Base-by-base conservation (phyloP, 2,113 vertebrate species). In the Sebastes schlegelii region DNA sequence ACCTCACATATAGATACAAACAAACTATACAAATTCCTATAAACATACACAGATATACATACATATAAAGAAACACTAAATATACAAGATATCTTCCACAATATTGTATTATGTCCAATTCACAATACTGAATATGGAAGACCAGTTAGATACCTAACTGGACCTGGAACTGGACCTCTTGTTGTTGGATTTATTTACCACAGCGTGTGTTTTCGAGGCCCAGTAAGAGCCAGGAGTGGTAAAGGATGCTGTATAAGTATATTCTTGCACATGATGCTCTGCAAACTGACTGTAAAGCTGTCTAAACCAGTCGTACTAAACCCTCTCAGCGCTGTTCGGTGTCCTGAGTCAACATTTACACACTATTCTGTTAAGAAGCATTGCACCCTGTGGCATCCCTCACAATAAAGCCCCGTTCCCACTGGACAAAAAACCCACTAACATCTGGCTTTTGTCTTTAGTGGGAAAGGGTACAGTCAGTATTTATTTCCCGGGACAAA, bases 311-410 rank as follows among this genome's bases (percentile, higher is more conserved):
- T 83, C 80, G 8, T 45, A 23, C 42, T 60, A 61, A 86, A 75
- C 57, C 80, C 74, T 49, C 43, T 74, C 17, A 54, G 62, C 0
- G 0, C 54, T 68, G 62, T 45, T 21, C 54, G 49, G 67, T 74
- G 79, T 80, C 72, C 82, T 68, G 76, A 77, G 66, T 54, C 67
- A 65, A 74, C 79, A 80, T 81, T 81, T 81, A 64, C 54, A 75
- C 67, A 12, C 0, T 4, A 46, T 80, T 76, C 51, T 46, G 49
- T 77, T 80, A 83, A 51, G 60, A 60, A 78, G 81, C 81, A 60
- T 72, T 57, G 16, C 12, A 1, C 48, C 84, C 72, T 0, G 0
- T 54, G 58, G 84, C 67, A 67, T 80, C 52, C 72, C 19, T 75
- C 9, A 9, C 60, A 12, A 43, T 21, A 12, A 34, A 34, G 34